Evolutionary conservation across 2,888 invertebrate genomes (phyloP).

Genomic region (Parnassius orleans): DNA sequence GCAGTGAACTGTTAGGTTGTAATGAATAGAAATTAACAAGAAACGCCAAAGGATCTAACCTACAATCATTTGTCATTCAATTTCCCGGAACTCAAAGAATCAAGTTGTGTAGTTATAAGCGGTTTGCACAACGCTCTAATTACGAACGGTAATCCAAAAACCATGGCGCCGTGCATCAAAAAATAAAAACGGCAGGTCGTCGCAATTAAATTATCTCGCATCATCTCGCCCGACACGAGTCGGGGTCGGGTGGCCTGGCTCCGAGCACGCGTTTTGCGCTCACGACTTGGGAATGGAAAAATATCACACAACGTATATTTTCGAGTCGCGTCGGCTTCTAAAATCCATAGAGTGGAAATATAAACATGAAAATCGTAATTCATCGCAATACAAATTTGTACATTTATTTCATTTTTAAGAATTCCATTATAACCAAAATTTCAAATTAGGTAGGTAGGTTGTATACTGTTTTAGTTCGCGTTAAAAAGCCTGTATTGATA

Average conservation of each 20-base stretch:
- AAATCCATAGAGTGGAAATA: constrained; percentile 13
- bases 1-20: too few species aligned
- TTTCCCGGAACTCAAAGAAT: not conserved
- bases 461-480: too few species aligned
- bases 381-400: not conserved
- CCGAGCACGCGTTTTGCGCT: constrained; percentile 12
- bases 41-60: constrained; percentile 1
- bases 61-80: not conserved
- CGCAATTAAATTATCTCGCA: constrained; percentile 73
- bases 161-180: constrained; percentile 3
- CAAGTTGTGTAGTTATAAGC: not conserved
- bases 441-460: too few species aligned
- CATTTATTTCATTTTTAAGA: too few species aligned
- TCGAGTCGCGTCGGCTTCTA: constrained; percentile 2
- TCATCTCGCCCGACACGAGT: constrained; percentile 49
- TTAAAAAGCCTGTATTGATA: too few species aligned
- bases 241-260: constrained; percentile 18
- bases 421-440: too few species aligned
- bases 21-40: not conserved
- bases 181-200: constrained; percentile 38
- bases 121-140: constrained; percentile 5
- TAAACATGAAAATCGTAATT: constrained; percentile 1
- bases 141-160: constrained; percentile 20
- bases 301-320: constrained; percentile 5
- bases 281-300: constrained; percentile 2